Evolutionary conservation across 2,888 invertebrate genomes (phyloP), one percentile per base, ranked within the genome.

Genomic region (Cantharis flavilabris): DNA sequence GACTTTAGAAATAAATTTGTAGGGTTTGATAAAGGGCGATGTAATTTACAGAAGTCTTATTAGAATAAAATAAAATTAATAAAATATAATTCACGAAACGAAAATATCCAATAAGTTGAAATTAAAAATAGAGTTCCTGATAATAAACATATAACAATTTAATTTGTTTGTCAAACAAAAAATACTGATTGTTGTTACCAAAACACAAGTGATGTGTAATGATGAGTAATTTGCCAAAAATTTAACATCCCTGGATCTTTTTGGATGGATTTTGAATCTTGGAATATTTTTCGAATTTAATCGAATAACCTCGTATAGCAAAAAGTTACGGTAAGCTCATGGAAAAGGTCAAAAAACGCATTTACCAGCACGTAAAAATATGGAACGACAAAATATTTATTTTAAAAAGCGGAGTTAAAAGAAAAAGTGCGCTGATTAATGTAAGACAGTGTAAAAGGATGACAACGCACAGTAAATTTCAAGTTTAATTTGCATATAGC

Each of bases 401-500:
- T 49, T 49, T 49, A 49, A 49, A 49, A 49, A 49, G 49, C 49
- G n/a, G 49, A 49, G 49, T 49, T 49, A 49, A 49, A 49, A 49
- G 49, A 49, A 49, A 49, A 49, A 49, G 49, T 49, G 7, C 49
- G 49, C 49, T 49, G 49, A 49, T 49, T 49, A 49, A 49, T 49
- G 49, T 49, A 49, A 49, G 49, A 49, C 49, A 49, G 49, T 49
- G 49, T 49, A 49, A 49, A 49, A 49, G 49, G 49, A 49, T 67
- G 65, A 26, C 26, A 26, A 67, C 65, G 65, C 26, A 23, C 13
- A 67, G 65, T 23, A 67, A 67, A 67, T 67, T 67, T 67, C 18
- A 67, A 67, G 26, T 23, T 67, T 67, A 67, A 67, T 23, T 67
- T 16, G 26, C 20, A 67, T 67, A 67, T 67, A 73, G 77, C 73